Base-by-base conservation (phyloP, 2,797 vertebrate genomes). In the Kryptopterus vitreolus region DNA sequence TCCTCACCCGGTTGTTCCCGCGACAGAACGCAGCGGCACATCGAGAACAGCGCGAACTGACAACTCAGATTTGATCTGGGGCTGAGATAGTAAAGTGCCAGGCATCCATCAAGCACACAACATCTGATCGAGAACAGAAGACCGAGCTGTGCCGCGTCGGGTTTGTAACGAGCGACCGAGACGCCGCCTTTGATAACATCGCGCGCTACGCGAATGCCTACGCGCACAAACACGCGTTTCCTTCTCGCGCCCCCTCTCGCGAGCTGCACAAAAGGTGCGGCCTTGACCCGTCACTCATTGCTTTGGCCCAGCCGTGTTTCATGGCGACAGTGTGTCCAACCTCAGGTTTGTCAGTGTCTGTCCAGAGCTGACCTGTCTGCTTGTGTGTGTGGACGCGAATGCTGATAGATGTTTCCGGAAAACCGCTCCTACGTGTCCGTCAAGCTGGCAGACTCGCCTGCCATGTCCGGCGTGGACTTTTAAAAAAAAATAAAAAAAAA, bases 361-460 rank as follows among this genome's bases (percentile, higher is more conserved):
- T 89, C 90, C 93, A 90, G 91, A 92, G 89, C 90, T 88, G 90
- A 92, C 91, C 92, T 91, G 90, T 93, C 92, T 89, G 81, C 89
- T 92, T 91, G 84, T 83, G 89, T 89, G 74, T 87, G 81, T 88
- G 91, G 88, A 88, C 83, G 85, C 80, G 87, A 89, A 91, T 78
- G 88, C 91, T 94, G 93, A 93, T 89, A 90, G 93, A 94, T 92
- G 89, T 92, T 92, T 92, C 92, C 91, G 92, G 91, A 43, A n/a
- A 88, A 85, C 92, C 89, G 84, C 91, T 88, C 90, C 92, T 90
- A 88, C 5, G 88, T 92, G 92, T 94, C 93, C 91, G 89, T 94
- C 92, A 94, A 88, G 79, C 20, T 82, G 82, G 71, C 76, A 53
- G 82, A 88, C 89, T 81, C 89, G 84, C 89, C 84, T 87, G 90